phyloP scores from a whole-genome alignment of 2,113 vertebrate species.

The Danio rerio region DNA sequence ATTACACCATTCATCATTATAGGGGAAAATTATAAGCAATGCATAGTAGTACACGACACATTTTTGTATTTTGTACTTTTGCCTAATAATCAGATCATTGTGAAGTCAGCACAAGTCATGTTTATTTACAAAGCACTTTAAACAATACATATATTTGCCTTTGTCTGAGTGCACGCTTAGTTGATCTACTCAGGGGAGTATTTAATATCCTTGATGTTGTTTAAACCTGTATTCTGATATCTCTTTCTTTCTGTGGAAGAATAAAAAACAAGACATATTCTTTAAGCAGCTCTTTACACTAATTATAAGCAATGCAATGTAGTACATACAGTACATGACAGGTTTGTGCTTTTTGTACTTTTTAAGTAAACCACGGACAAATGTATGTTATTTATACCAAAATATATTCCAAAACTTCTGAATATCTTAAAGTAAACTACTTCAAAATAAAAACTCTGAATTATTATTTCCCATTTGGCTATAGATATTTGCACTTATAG shows the following conservation, averaged over 20 bases:
- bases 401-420: background rate
- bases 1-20: too few species aligned
- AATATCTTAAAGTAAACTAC: background rate
- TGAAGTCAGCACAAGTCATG: too few species aligned
- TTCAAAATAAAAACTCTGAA: background rate
- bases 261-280: too few species aligned
- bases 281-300: background rate
- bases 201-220: constrained; percentile 15
- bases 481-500: background rate
- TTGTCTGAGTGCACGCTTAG: background rate
- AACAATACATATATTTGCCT: too few species aligned
- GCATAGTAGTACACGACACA: too few species aligned
- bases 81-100: too few species aligned
- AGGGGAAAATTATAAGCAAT: too few species aligned
- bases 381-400: too few species aligned
- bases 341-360: too few species aligned
- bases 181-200: background rate
- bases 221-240: background rate
- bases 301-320: constrained; percentile 33
- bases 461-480: background rate
- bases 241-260: background rate
- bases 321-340: too few species aligned
- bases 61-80: too few species aligned
- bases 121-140: too few species aligned
- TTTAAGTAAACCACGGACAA: background rate